Evolutionary conservation across 2,113 vertebrate species (phyloP), one percentile per base, ranked within the genome.

Genomic region (Alectura lathami): DNA sequence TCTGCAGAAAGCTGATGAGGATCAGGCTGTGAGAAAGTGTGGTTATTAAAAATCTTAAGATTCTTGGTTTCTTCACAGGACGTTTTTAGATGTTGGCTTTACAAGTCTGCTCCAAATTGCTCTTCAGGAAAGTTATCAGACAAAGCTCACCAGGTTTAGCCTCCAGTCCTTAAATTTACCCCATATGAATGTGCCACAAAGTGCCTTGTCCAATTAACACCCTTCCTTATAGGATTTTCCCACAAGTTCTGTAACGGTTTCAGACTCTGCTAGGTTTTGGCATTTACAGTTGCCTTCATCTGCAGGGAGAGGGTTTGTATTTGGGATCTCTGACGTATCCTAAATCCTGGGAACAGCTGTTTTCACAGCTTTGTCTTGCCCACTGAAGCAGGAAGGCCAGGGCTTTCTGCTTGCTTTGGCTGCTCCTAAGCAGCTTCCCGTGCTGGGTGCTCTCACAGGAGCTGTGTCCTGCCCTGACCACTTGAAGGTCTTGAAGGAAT

Each of bases 391-490:
- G 82, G 70, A 62, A 18, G n/a, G 14, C 38, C 59, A 23, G 32
- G 18, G 21, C 3, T 45, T 45, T 45, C 10, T 45, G 27, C 42
- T 92, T 64, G 51, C 3, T 76, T 43, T 75, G 17, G 51, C 70
- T 60, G 23, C 20, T 78, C 30, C 27, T 45, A 8, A 42, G 30
- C 29, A 15, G 79, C 30, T 76, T 64, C 53, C 68, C 11, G 1
- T 2, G 34, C 32, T 0, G 0, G 22, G 8, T 48, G 5, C 10
- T 26, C n/a, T 68, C 42, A 22, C 2, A 5, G 2, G 9, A 43
- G 9, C 43, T 0, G 0, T 86, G 36, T 8, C 27, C 40, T 38
- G 30, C 54, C 83, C 45, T 76, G 18, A 36, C 50, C 72, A 18
- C 17, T 8, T 68, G 26, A 9, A 18, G 68, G 53, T 63, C 38